Evolutionary conservation across 2,797 vertebrate species (phyloP).

Genomic region (Enteromius fasciolatus): DNA sequence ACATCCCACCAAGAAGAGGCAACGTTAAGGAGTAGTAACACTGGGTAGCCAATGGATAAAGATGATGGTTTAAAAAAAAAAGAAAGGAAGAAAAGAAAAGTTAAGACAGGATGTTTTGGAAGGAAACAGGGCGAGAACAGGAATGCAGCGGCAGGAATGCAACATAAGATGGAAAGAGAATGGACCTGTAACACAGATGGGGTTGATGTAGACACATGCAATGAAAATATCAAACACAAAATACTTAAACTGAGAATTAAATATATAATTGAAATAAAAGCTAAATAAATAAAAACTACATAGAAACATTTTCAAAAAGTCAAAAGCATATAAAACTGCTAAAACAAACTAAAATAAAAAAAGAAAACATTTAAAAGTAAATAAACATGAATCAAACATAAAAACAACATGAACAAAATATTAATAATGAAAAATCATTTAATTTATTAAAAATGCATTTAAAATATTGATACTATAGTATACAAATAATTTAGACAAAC

Average conservation of each 20-base stretch:
- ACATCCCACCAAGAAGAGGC: not conserved
- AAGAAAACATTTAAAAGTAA: not conserved
- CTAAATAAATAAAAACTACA: not conserved
- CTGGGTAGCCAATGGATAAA: not conserved
- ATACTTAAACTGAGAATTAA: not conserved
- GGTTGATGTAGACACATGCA: not conserved
- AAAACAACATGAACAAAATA: no score
- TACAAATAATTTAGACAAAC: not conserved
- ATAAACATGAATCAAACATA: not conserved
- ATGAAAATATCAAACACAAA: not conserved
- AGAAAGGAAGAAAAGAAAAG: not conserved
- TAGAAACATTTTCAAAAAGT: not conserved
- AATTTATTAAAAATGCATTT: not conserved
- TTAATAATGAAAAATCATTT: no score
- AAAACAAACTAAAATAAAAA: not conserved
- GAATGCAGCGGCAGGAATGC: slow-evolving; percentile 8
- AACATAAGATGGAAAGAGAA: not conserved
- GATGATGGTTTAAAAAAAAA: not conserved
- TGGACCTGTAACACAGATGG: not conserved
- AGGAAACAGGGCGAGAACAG: slow-evolving; percentile 3
- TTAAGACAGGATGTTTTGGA: not conserved
- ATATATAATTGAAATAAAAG: not conserved
- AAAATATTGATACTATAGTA: not conserved
- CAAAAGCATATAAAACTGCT: not conserved
- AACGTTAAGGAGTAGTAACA: not conserved